Percentiles rank a stretch among this genome's conserved stretches.
These are phyloP conservation scores for Monomorium pharaonis DNA, from an alignment of 1,140 invertebrate genomes.

Conservation along the genomic window DNA sequence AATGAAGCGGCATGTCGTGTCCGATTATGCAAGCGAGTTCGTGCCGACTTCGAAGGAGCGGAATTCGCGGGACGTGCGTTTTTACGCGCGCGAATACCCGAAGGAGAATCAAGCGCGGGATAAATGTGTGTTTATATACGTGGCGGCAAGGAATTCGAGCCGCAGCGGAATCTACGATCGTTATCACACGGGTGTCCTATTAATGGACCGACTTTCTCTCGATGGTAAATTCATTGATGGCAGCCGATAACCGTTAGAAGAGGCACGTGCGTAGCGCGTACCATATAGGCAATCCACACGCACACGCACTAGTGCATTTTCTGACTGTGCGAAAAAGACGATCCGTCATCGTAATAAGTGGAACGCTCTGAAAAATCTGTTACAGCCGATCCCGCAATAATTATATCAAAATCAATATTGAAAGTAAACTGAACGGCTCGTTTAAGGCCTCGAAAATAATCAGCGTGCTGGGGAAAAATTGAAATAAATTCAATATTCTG, in stretches of 20 bases:
- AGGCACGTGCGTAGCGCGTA: conserved; percentile 16
- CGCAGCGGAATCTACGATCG: conserved; percentile 38
- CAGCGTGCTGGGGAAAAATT: too few species aligned
- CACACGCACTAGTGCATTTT: not conserved
- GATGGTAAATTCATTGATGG: conserved; percentile 61
- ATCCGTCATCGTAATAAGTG: too few species aligned
- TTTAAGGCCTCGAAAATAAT: too few species aligned
- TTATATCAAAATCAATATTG: too few species aligned
- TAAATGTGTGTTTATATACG: conserved; percentile 46
- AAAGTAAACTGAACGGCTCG: too few species aligned
- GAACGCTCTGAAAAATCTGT: not conserved
- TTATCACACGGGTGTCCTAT: conserved; percentile 68
- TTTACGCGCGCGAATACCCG: not conserved
- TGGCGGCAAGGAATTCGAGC: conserved; percentile 58
- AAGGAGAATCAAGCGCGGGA: conserved; percentile 24
- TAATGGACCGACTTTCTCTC: conserved; percentile 75
- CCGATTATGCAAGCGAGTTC: conserved; percentile 23
- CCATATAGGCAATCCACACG: not conserved
- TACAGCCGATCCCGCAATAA: too few species aligned
- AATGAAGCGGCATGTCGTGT: conserved; percentile 36
- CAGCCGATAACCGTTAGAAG: conserved; percentile 58
- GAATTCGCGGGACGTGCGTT: conserved; percentile 32
- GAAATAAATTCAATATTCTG: too few species aligned
- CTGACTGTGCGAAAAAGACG: not conserved
- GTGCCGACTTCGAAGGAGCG: conserved; percentile 55